Conservation (phyloP, 2,113 vertebrate genomes). For the Urocolius indicus region DNA sequence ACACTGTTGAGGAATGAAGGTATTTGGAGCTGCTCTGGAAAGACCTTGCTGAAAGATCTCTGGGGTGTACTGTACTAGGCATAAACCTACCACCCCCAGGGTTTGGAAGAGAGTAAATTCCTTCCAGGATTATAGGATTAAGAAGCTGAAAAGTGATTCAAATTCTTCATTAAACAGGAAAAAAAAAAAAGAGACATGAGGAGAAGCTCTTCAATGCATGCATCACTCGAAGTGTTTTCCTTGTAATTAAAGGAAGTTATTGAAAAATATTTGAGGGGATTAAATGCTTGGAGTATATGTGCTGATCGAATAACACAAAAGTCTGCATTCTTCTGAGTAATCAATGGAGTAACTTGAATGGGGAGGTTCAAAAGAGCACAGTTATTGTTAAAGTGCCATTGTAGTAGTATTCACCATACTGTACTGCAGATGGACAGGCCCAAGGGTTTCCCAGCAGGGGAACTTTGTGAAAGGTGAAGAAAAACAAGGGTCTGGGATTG, state of each 20-base stretch:
- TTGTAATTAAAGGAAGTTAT: conserved; percentile 90
- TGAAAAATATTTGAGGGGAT: conserved; percentile 89
- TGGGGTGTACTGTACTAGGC: conserved; percentile 68
- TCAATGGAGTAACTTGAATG: conserved; percentile 55
- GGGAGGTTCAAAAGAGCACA: conserved; percentile 44
- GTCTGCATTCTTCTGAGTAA: conserved; percentile 70
- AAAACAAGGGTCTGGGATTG: not conserved
- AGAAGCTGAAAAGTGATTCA: conserved; percentile 86
- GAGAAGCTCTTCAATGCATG: conserved; percentile 71
- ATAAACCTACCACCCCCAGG: conserved; percentile 69
- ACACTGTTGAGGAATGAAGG: conserved; percentile 26
- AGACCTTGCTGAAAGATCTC: conserved; percentile 54
- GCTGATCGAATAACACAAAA: conserved; percentile 71
- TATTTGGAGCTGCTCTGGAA: conserved; percentile 34
- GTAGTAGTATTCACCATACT: conserved; percentile 20
- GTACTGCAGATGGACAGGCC: conserved; percentile 1
- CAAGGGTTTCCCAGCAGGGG: conserved; percentile 4
- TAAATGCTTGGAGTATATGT: conserved; percentile 77
- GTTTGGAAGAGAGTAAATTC: conserved; percentile 84
- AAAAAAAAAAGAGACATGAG: conserved; percentile 66
- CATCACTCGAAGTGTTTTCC: conserved; percentile 77
- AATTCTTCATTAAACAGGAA: conserved; percentile 82
- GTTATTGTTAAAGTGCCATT: conserved; percentile 50
- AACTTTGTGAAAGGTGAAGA: not conserved
- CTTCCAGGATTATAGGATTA: conserved; percentile 90